A percentile compares a stretch with the other conserved stretches of the same genome.
phyloP scores from a whole-genome alignment of 2,888 invertebrate species.

The Pherbina coryleti region DNA sequence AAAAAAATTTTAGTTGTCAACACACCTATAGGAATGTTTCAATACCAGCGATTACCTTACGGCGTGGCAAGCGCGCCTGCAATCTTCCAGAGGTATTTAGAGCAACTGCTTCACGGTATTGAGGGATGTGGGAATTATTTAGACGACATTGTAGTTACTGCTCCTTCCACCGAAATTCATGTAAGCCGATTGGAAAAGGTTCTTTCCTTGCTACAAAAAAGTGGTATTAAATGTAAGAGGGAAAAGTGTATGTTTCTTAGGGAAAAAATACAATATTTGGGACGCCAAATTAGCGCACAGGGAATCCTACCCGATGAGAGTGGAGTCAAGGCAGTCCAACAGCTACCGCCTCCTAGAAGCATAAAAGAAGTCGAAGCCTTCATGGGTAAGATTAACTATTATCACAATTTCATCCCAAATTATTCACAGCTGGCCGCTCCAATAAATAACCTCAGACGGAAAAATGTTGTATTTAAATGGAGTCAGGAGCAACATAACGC shows the following conservation, averaged over 20 bases:
- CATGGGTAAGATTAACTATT: conserved; percentile 59
- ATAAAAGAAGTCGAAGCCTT: conserved; percentile 52
- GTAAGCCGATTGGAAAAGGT: too few species aligned
- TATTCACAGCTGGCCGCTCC: conserved; percentile 30
- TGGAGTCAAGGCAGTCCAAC: conserved; percentile 54
- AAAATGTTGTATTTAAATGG: conserved; percentile 25
- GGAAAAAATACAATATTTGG: conserved; percentile 56
- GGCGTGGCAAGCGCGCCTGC: conserved; percentile 47
- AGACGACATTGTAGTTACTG: too few species aligned
- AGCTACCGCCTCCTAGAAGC: conserved; percentile 47
- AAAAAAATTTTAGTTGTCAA: too few species aligned
- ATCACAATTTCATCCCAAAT: conserved; percentile 46
- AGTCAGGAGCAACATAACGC: conserved; percentile 15
- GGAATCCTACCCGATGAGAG: conserved; percentile 41
- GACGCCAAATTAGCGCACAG: not conserved
- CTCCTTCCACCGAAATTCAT: too few species aligned
- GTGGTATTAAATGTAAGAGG: conserved; percentile 14
- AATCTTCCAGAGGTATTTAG: not conserved
- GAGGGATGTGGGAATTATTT: too few species aligned
- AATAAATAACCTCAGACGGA: conserved; percentile 23
- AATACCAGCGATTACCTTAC: too few species aligned
- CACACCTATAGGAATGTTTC: too few species aligned
- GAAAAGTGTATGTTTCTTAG: too few species aligned
- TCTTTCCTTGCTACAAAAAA: too few species aligned
- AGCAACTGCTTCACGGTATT: too few species aligned